These are phyloP conservation scores for Pecten maximus DNA, from an alignment of 2,888 invertebrate species.

Conservation along the genomic window DNA sequence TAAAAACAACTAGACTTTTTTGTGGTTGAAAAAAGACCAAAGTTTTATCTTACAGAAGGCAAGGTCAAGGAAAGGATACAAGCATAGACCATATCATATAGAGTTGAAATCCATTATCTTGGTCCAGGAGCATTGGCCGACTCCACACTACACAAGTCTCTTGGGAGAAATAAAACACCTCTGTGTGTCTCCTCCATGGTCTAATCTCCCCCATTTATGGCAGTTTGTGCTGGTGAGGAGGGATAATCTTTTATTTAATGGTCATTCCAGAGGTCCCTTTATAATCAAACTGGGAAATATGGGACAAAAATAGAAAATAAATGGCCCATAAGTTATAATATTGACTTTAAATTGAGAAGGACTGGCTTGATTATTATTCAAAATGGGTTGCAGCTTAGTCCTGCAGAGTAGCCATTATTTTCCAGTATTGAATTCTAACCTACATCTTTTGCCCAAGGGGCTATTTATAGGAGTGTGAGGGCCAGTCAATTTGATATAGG, in stretches of 20 bases:
- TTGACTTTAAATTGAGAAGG: background rate
- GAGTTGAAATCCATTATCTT: background rate
- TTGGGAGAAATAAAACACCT: background rate
- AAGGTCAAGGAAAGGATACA: background rate
- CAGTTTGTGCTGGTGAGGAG: background rate
- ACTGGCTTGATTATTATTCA: background rate
- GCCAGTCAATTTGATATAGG: background rate
- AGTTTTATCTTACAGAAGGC: background rate
- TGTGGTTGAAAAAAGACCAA: background rate
- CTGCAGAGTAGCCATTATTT: background rate
- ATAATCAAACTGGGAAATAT: constrained; percentile 10
- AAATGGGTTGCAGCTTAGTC: background rate
- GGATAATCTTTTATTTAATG: constrained; percentile 2
- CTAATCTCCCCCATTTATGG: constrained; percentile 8
- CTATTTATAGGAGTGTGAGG: background rate
- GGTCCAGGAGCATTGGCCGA: background rate
- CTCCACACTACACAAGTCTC: background rate
- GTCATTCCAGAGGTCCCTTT: background rate
- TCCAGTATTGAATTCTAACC: background rate
- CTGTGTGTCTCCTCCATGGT: background rate
- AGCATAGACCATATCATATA: background rate
- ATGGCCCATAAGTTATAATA: background rate
- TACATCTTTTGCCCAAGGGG: background rate
- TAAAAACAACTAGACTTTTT: background rate
- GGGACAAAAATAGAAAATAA: background rate